Evolutionary conservation across 2,797 vertebrate species (phyloP).

Genomic region (Cichlasoma orientale): DNA sequence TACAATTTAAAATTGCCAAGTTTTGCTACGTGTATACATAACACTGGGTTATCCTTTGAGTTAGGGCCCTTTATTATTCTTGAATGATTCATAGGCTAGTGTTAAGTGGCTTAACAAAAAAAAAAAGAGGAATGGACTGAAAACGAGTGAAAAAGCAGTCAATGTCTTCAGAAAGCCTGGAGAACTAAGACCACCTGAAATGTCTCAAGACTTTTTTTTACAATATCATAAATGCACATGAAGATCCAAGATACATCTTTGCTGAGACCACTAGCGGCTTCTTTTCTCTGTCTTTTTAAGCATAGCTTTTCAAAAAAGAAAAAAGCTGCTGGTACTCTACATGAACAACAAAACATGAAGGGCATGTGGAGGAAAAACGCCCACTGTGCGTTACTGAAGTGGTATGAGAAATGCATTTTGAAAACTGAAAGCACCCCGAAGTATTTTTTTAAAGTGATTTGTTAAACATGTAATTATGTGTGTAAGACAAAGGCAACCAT

Average conservation of each 20-base stretch:
- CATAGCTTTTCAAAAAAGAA: not conserved
- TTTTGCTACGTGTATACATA: too few species aligned
- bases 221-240: not conserved
- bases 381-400: not conserved
- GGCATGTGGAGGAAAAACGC: not conserved
- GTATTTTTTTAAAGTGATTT: not conserved
- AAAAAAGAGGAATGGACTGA: too few species aligned
- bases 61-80: too few species aligned
- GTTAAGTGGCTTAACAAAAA: too few species aligned
- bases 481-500: not conserved
- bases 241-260: not conserved
- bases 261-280: not conserved
- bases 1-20: too few species aligned
- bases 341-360: too few species aligned
- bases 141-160: too few species aligned
- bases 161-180: too few species aligned
- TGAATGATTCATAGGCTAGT: too few species aligned
- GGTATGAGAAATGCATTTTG: not conserved
- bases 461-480: conserved; percentile 1
- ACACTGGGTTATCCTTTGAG: too few species aligned
- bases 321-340: not conserved
- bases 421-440: not conserved
- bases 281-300: not conserved
- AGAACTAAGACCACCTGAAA: too few species aligned
- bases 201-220: not conserved